Conservation (phyloP, 2,113 vertebrate species). For the Xerus inauris region DNA sequence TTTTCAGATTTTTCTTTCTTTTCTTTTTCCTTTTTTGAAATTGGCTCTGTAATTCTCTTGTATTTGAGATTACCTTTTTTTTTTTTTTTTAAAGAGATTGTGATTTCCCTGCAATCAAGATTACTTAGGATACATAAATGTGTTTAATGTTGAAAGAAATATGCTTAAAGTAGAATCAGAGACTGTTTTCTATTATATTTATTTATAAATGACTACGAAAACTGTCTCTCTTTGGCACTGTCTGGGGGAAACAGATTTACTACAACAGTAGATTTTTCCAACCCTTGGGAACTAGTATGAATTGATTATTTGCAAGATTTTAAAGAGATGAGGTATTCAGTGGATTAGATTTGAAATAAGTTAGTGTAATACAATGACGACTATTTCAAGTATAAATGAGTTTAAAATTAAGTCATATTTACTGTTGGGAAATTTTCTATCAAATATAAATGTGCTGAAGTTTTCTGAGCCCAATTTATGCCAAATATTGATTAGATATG, state of each 20-base stretch:
- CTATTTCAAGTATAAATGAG: slow-evolving; percentile 46
- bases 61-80: slow-evolving; percentile 45
- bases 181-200: slow-evolving; percentile 54
- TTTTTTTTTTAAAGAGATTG: slow-evolving; percentile 15
- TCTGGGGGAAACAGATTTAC: slow-evolving; percentile 39
- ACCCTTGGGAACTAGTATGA: background rate
- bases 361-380: background rate
- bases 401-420: background rate
- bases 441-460: slow-evolving; percentile 15
- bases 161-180: slow-evolving; percentile 67
- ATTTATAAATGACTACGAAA: slow-evolving; percentile 53
- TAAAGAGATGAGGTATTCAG: background rate
- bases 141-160: slow-evolving; percentile 54
- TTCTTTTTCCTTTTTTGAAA: slow-evolving; percentile 17
- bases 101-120: slow-evolving; percentile 45
- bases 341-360: background rate
- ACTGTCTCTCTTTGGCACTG: background rate
- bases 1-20: background rate
- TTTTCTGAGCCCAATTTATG: slow-evolving; percentile 38
- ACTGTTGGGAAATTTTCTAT: background rate
- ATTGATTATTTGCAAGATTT: slow-evolving; percentile 24
- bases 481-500: background rate
- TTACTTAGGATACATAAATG: slow-evolving; percentile 70
- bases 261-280: slow-evolving; percentile 8
- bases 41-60: background rate